Evolutionary conservation across 2,888 invertebrate species (phyloP), one percentile per base, ranked within the genome.

Genomic region (Hemistola chrysoprasaria): DNA sequence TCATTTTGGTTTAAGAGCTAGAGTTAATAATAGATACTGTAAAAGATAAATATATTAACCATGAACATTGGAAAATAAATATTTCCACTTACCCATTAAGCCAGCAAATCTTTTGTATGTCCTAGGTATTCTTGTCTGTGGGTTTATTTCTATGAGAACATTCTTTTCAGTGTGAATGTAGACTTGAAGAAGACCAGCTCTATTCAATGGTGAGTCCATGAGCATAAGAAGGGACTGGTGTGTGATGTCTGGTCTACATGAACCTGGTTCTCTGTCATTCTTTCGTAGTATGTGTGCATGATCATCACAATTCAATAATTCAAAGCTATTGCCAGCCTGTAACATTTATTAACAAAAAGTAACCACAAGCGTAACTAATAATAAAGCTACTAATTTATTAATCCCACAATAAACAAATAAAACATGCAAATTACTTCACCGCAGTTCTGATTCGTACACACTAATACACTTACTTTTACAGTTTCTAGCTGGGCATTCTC

Each of bases 181-280:
- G 1, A 98, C 97, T 91, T 99, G 98, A n/a, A 99, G 85, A 8
- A 98, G 88, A 0, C 98, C 98, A 27, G 98, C 98, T 61, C 99
- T 91, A 77, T 99, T 99, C 25, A 99, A 83, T 0, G 99, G 99
- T 47, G 98, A 98, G 76, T 99, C 99, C 90, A 99, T 93, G 30
- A 99, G 90, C 98, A 99, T 99, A 0, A 99, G 88, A 8, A 99
- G 90, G 72, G 98, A 99, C 78, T 99, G 99, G 78, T 99, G 99
- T 0, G 97, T 93, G 47, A 99, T 99, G 69, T 99, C 99, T 0
- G 99, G 99, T 20, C 99, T 91, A 66, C 97, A 97, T 1, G 95
- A 92, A 0, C 96, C 95, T 0, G 95, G 94, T 62, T 98, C 96
- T 43, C 97, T 91, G 57, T 95, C 94, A 73, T 95, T 94, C 73